Evolutionary conservation across 2,113 vertebrate genomes (phyloP).

Genomic region (Grammomys dolichurus): DNA sequence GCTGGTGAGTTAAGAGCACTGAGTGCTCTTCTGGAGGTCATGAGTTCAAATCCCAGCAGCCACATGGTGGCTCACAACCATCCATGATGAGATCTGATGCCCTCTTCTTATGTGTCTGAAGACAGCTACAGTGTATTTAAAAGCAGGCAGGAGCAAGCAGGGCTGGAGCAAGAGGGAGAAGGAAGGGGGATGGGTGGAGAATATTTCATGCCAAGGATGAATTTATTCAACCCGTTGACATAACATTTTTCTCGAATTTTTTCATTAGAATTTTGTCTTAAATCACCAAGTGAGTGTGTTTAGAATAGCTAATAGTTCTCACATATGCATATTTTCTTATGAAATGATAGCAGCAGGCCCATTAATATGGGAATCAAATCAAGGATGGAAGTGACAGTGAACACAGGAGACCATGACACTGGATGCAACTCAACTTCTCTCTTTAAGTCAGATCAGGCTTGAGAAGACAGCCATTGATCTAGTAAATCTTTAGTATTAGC

Average conservation of each 20-base stretch:
- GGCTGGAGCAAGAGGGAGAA: too few relatives aligned
- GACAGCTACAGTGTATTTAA: too few relatives aligned
- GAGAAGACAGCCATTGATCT: background rate
- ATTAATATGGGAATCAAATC: background rate
- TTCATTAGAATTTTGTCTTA: background rate
- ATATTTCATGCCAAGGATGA: background rate
- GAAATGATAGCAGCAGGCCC: conserved; percentile 4
- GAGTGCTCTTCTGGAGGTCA: too few relatives aligned
- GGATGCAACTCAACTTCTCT: background rate
- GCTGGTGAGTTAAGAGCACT: too few relatives aligned
- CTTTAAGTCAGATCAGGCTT: background rate
- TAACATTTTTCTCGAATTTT: conserved; percentile 9
- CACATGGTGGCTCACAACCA: too few relatives aligned
- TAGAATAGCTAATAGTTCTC: background rate
- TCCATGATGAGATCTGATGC: too few relatives aligned
- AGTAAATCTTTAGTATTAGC: background rate
- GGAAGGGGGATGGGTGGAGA: too few relatives aligned
- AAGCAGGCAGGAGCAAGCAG: too few relatives aligned
- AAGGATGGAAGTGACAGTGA: background rate
- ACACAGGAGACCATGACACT: background rate
- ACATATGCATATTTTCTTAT: background rate
- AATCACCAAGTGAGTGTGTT: background rate
- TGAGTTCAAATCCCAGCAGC: too few relatives aligned
- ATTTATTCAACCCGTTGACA: background rate
- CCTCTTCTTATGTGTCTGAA: too few relatives aligned